Base-by-base conservation (phyloP, 2,797 vertebrate genomes). In the Anguilla marmorata region DNA sequence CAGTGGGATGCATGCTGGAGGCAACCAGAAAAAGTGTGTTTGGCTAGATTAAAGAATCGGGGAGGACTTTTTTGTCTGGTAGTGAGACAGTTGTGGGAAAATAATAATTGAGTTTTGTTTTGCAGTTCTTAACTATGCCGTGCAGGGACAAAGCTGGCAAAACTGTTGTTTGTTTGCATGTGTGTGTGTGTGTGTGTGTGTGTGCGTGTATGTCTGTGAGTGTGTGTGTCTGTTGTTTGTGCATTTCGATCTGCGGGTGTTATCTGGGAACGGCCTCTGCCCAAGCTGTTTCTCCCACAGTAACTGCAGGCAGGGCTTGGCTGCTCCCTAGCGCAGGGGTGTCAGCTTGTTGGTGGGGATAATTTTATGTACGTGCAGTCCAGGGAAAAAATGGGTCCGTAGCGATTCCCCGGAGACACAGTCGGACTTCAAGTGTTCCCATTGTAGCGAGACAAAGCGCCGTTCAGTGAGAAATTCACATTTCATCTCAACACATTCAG, bases 291-390 rank as follows among this genome's bases (percentile, higher is more conserved):
- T 87, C 86, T 85, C 82, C 82, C 52, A 33, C 33, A 87, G 86
- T 85, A 85, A 85, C 85, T 89, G 76, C 45, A 84, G 88, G 74
- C 87, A 88, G 87, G 87, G 69, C 50, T 76, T 87, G 72, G 86
- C 72, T 76, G 76, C 41, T 79, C 50, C 37, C 24, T 37, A 30
- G 74, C n/a, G 24, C 19, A 19, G 74, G 48, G 50, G 85, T 86
- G 66, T 50, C 66, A 74, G 45, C 30, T 74, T 86, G 63, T 86
- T 19, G 66, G 72, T 86, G 48, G 85, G 45, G 24, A 86, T 74
- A 48, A 74, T 86, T 72, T 86, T 86, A 86, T 86, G 48, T 74
- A 74, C 63, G 69, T 86, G 58, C 48, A 87, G 58, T 79, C 72
- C 86, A 56, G 45, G 37, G 74, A 56, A 74, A 86, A 86, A 87